These are phyloP conservation scores for Drosophila subsilvestris DNA, from an alignment of 2,888 invertebrate species.

Conservation along the genomic window DNA sequence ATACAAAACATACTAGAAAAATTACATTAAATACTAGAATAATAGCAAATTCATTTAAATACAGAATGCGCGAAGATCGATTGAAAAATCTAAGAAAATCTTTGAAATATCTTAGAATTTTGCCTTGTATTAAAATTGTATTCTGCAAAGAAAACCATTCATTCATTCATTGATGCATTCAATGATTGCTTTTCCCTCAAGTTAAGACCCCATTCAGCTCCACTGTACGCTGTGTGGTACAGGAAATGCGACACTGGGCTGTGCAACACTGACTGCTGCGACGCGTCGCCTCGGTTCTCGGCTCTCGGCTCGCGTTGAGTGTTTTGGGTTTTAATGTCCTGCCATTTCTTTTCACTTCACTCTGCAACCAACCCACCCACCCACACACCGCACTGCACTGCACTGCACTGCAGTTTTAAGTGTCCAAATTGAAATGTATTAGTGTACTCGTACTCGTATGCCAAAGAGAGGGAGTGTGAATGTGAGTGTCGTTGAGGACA, in stretches of 20 bases:
- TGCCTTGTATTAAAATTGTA: not conserved
- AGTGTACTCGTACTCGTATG: slow-evolving; percentile 26
- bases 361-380: not conserved
- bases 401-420: slow-evolving; percentile 17
- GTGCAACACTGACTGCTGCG: slow-evolving; percentile 12
- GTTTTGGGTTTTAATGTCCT: slow-evolving; percentile 13
- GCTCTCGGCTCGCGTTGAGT: not conserved
- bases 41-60: not conserved
- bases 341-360: slow-evolving; percentile 26
- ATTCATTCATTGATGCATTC: not conserved
- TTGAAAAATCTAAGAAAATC: not conserved
- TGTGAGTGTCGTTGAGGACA: slow-evolving; percentile 37
- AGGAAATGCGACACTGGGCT: slow-evolving; percentile 24
- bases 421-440: slow-evolving; percentile 42
- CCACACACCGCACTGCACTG: not conserved
- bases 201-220: not conserved
- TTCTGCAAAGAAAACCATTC: not conserved
- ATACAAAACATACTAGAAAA: too few relatives aligned
- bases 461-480: not conserved
- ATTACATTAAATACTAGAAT: too few relatives aligned
- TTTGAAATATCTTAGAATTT: not conserved
- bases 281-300: not conserved
- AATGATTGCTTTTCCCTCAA: not conserved
- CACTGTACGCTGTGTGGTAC: not conserved
- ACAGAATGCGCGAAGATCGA: not conserved